Base-by-base conservation (phyloP, 2,888 invertebrate species). In the Podotricha telesiphe region DNA sequence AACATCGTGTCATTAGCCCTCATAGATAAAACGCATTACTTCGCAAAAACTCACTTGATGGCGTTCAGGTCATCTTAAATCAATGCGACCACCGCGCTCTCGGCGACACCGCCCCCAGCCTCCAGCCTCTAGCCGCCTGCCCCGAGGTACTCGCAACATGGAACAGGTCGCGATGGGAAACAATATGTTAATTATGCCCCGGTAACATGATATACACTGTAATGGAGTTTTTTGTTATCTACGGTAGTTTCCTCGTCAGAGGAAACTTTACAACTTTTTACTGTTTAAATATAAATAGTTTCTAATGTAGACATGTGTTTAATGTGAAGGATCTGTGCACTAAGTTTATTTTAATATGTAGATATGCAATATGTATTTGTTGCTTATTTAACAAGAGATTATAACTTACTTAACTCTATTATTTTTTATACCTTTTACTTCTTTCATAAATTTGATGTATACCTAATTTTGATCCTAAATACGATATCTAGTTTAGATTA, bases 41-140 rank as follows among this genome's bases (percentile, higher is more conserved):
- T 59, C 2, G 59, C 58, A 59, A 59, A 59, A 59, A 59, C 59
- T 22, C 6, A 15, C n/a, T 45, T 59, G 45, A 59, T 59, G 59
- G 45, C 22, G 42, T 11, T 17, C 45, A 42, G 45, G 59, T 59
- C 59, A 22, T 42, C 59, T 59, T 59, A 45, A 45, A 28, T 59
- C 45, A 59, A 15, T 4, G 13, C 10, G 59, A 59, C 59, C 59
- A 59, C 59, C 59, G 45, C n/a, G 59, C 55, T 47, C n/a, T 45
- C 37, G 28, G n/a, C n/a, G 28, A 6, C 28, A 28, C 28, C 28
- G 37, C 37, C 37, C 8, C 7, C 28, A 28, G 28, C 3, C 37
- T 37, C 7, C 51, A 19, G 15, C 20, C 19, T 55, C 19, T 28
- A 28, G 28, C 22, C 5, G 1, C 5, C 22, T 28, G 53, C 15